A percentile compares a stretch with the other conserved stretches of the same genome.
Conservation (phyloP, 1,140 invertebrate species). For the Drosophila carrolli region DNA sequence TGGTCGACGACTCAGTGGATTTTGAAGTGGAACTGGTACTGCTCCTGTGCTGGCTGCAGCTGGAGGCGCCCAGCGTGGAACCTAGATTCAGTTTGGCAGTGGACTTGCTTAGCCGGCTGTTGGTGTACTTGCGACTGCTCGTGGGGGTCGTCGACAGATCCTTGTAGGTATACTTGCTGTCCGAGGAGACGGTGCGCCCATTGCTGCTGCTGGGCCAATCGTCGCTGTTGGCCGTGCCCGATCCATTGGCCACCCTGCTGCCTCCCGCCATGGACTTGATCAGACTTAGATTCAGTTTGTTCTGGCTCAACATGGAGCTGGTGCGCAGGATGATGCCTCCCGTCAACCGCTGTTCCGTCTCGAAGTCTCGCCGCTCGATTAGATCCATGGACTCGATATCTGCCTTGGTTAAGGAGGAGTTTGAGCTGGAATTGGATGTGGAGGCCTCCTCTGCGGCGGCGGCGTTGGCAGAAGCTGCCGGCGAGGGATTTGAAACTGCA, state of each 20-base stretch:
- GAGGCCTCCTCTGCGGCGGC: constrained; percentile 24
- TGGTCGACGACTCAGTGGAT: constrained; percentile 9
- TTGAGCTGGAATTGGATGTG: constrained; percentile 35
- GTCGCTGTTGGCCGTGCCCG: constrained; percentile 43
- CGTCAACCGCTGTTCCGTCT: constrained; percentile 77
- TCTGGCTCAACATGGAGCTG: constrained; percentile 67
- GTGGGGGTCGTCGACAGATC: constrained; percentile 78
- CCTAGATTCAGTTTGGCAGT: constrained; percentile 83
- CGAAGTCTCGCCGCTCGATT: constrained; percentile 81
- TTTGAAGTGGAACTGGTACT: constrained; percentile 18
- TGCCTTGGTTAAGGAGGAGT: constrained; percentile 33
- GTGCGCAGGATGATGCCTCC: constrained; percentile 75
- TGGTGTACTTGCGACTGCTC: constrained; percentile 75
- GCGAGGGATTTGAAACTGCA: constrained; percentile 21
- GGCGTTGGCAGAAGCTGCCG: constrained; percentile 13
- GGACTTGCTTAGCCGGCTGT: constrained; percentile 80
- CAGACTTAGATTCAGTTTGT: constrained; percentile 80
- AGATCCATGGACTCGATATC: constrained; percentile 83
- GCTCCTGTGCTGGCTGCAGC: constrained; percentile 37
- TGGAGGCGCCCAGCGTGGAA: constrained; percentile 50
- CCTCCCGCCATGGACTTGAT: constrained; percentile 61
- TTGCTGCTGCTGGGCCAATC: constrained; percentile 78
- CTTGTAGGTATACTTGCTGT: constrained; percentile 83
- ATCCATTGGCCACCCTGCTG: background rate
- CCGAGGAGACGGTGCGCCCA: constrained; percentile 74